These are phyloP conservation scores for Drosophila eugracilis DNA, from an alignment of 1,140 invertebrate species.

Conservation along the genomic window DNA sequence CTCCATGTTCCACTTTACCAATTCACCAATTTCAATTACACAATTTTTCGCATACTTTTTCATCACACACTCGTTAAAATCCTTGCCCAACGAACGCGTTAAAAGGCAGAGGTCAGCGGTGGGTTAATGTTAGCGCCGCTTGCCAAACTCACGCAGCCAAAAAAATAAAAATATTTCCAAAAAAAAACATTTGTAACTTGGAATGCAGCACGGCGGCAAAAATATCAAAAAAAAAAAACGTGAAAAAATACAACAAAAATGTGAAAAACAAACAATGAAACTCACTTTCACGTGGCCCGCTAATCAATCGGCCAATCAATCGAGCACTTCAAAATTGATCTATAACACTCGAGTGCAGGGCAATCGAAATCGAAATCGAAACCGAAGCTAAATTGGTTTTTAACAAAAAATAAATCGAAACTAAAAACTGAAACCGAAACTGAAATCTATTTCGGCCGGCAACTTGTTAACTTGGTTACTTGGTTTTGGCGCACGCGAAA, in stretches of 20 bases:
- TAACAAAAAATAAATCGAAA: not conserved
- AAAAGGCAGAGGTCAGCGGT: slow-evolving; percentile 30
- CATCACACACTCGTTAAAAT: slow-evolving; percentile 39
- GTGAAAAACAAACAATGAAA: slow-evolving; percentile 32
- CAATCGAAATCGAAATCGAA: slow-evolving; percentile 7
- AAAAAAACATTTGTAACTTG: slow-evolving; percentile 23
- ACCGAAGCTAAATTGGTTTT: slow-evolving; percentile 4
- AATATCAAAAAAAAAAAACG: not conserved
- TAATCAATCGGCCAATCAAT: slow-evolving; percentile 56
- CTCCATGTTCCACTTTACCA: slow-evolving; percentile 1
- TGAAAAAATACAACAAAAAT: slow-evolving; percentile 7
- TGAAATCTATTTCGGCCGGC: slow-evolving; percentile 13
- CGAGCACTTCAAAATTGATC: slow-evolving; percentile 30
- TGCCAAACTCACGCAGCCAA: slow-evolving; percentile 32
- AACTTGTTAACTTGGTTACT: slow-evolving; percentile 60
- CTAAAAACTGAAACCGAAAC: slow-evolving; percentile 2
- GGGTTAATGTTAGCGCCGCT: slow-evolving; percentile 32
- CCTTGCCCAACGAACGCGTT: slow-evolving; percentile 38
- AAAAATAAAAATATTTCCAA: slow-evolving; percentile 27
- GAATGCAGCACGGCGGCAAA: slow-evolving; percentile 25
- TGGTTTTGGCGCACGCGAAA: slow-evolving; percentile 73
- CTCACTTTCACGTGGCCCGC: slow-evolving; percentile 47
- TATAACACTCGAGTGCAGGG: slow-evolving; percentile 7
- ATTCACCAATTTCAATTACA: slow-evolving; percentile 33
- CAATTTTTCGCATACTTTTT: slow-evolving; percentile 24